Percentiles rank a stretch among this genome's conserved stretches.
phyloP scores from a whole-genome alignment of 2,888 invertebrate genomes.

The Diploptera punctata region DNA sequence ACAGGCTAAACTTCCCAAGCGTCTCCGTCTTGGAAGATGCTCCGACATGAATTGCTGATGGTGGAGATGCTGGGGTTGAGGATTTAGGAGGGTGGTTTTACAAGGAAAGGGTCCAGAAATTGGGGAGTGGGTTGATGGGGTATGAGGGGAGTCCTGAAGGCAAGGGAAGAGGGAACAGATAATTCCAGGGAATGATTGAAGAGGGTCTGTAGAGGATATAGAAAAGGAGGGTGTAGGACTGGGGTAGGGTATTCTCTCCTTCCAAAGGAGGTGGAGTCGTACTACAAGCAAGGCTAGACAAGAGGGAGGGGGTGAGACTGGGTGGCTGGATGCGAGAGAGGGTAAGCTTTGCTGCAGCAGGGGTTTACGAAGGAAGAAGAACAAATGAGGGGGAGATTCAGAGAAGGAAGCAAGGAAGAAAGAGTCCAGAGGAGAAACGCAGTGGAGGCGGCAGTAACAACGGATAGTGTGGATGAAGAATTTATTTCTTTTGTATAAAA shows the following conservation, averaged over 20 bases:
- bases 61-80: slow-evolving; percentile 19
- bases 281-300: slow-evolving; percentile 6
- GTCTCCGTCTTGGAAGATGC: slow-evolving; percentile 15
- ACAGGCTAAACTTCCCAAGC: neutral
- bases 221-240: slow-evolving; percentile 13
- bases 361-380: slow-evolving; percentile 26
- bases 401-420: slow-evolving; percentile 29
- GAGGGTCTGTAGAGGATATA: slow-evolving; percentile 34
- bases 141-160: slow-evolving; percentile 19
- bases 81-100: slow-evolving; percentile 23
- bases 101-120: slow-evolving; percentile 31
- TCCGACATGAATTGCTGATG: slow-evolving; percentile 10
- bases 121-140: slow-evolving; percentile 23
- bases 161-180: slow-evolving; percentile 28
- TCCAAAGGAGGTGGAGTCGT: slow-evolving; percentile 19
- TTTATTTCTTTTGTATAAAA: neutral
- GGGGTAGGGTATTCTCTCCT: slow-evolving; percentile 8
- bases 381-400: slow-evolving; percentile 39
- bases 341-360: slow-evolving; percentile 5
- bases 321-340: slow-evolving; percentile 30
- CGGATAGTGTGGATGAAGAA: neutral
- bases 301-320: slow-evolving; percentile 17
- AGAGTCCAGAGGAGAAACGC: neutral
- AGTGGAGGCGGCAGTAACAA: neutral
- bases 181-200: slow-evolving; percentile 39